Base-by-base conservation (phyloP, 2,797 vertebrate species). In the Cryptoblepharus egeriae region DNA sequence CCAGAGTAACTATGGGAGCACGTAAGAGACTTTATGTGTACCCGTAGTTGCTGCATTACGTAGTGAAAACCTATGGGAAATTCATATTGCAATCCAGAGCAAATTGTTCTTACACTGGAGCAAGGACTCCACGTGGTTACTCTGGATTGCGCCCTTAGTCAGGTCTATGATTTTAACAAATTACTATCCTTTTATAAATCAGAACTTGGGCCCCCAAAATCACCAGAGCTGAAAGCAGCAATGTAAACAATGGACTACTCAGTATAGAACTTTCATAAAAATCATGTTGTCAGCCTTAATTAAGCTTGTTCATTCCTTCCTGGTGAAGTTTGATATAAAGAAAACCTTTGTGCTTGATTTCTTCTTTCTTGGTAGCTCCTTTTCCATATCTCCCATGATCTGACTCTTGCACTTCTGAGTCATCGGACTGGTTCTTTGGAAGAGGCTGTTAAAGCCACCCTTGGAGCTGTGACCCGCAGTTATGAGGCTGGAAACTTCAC, bases 331-430 rank as follows among this genome's bases (percentile, higher is more conserved):
- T 80, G 45, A 55, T 4, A 3, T 49, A 32, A 10, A 70, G 52
- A 61, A 37, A 45, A 9, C 45, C 1, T 52, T 70, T 0, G 24
- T 60, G 85, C 11, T 42, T 75, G 20, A 1, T 86, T 90, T 52
- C 60, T 90, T 57, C 52, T 68, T 65, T 85, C 72, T 86, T 24
- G n/a, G n/a, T 90, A 99, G 98, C 94, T 98, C 74, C 93, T 98
- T 86, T 93, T 96, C 90, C 95, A 97, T 8, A 83, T 97, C 3
- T 97, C 97, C n/a, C 95, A 98, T 75, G 97, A 99, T 55, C 90
- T 99, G 92, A 95, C 97, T 5, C 92, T 97, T 0, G 96, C 95
- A 1, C 82, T 96, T 42, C 88, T 98, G 85, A 96, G 95, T 93
- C 95, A 91, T 82, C 88, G 96, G 6, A 71, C 85, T 13, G 93